Evolutionary conservation across 2,113 vertebrate genomes (phyloP), one percentile per base, ranked within the genome.

Genomic region (Acanthisitta chloris): DNA sequence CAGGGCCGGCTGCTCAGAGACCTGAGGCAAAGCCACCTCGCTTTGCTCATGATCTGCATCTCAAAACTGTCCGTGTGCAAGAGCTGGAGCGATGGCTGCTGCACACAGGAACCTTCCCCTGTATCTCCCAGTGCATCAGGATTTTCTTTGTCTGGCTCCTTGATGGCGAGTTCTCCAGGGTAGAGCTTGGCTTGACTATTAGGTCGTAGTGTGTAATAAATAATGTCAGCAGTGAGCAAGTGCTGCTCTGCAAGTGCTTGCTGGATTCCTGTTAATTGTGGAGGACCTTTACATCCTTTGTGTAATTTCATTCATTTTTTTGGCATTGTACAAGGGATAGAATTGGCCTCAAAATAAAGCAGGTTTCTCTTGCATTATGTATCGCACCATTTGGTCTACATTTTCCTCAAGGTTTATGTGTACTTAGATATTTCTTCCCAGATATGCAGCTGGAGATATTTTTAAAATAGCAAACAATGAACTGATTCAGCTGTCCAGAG

Each of bases 301-400:
- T 88, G 88, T 57, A 91, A 91, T 91, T 91, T 84, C 86, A 88
- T 71, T 93, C 77, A 73, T 94, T 94, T 91, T 83, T 86, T 64
- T 93, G 77, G 92, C 93, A 62, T 81, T 5, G 1, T 90, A 34
- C 40, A 38, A 87, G 42, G 81, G 84, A 74, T 76, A 61, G 90
- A 93, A 90, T 96, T 95, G 92, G 89, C 91, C 84, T 91, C 57
- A 69, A 65, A 93, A 91, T 87, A 89, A 94, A 97, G 67, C 81
- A 96, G 94, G 81, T 93, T 95, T 95, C 93, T 87, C 92, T 88
- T 96, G 92, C 92, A 96, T 96, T 95, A 96, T 94, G 92, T 94
- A 94, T 94, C 10, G n/a, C 67, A 96, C 87, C 96, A 92, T 97
- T 96, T 95, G 92, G 85, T 90, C 94, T 92, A 61, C 76, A 86